These are phyloP conservation scores for Turnix velox DNA, from an alignment of 2,113 vertebrate genomes.

Conservation along the genomic window DNA sequence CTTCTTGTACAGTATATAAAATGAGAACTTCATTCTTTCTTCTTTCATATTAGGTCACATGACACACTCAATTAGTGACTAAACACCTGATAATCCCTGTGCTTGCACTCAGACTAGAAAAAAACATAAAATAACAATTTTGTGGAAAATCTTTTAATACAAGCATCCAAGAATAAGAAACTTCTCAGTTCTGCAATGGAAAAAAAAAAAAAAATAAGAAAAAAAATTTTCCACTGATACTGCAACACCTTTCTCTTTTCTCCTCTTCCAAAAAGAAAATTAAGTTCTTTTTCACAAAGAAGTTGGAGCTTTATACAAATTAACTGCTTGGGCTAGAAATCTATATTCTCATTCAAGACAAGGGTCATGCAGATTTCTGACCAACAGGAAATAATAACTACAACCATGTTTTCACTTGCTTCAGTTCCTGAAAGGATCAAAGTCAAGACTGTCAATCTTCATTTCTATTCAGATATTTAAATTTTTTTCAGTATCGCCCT, in stretches of 20 bases:
- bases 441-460: neutral
- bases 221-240: neutral
- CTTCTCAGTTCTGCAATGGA: neutral
- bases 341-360: neutral
- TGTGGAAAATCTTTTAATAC: neutral
- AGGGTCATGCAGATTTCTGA: neutral
- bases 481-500: neutral
- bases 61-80: neutral
- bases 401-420: neutral
- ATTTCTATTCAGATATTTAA: neutral
- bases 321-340: neutral
- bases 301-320: neutral
- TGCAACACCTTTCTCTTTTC: neutral
- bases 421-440: neutral
- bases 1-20: neutral
- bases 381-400: neutral
- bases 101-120: neutral
- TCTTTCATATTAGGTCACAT: neutral
- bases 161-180: neutral
- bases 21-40: neutral
- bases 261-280: neutral
- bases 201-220: neutral
- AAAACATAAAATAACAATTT: neutral
- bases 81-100: neutral
- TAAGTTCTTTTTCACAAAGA: neutral